Percentiles rank a stretch among this genome's conserved stretches.
Conservation (phyloP, 1,140 invertebrate genomes). For the Galleria mellonella region DNA sequence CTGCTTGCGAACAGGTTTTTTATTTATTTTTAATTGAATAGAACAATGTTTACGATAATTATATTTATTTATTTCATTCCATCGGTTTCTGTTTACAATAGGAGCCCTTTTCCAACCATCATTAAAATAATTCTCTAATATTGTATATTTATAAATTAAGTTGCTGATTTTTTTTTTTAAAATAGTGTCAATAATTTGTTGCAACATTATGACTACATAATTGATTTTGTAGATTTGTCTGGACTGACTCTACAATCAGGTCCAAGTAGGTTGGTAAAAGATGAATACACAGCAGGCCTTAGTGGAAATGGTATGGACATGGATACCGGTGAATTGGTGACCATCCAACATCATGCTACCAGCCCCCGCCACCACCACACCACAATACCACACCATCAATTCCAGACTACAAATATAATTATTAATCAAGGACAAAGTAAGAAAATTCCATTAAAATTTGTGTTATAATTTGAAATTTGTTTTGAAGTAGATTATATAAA, state of each 20-base stretch:
- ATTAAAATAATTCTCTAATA: no score
- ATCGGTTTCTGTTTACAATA: no score
- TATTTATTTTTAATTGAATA: no score
- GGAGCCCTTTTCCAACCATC: no score
- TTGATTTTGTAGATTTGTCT: constrained; percentile 83
- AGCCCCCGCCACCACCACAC: constrained; percentile 65
- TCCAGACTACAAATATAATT: constrained; percentile 59
- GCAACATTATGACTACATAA: background rate
- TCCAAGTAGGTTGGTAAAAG: constrained; percentile 81
- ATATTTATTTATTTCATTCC: no score
- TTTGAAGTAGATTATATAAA: constrained; percentile 15
- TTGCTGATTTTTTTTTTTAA: no score
- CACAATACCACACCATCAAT: constrained; percentile 60
- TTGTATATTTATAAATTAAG: no score
- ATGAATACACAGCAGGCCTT: constrained; percentile 88
- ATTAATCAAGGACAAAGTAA: constrained; percentile 67
- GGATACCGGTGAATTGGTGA: constrained; percentile 81
- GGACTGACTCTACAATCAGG: constrained; percentile 89
- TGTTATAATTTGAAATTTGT: constrained; percentile 3
- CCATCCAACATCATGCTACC: constrained; percentile 90
- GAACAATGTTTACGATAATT: no score
- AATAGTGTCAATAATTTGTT: no score
- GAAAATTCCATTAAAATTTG: constrained; percentile 2
- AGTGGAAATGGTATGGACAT: constrained; percentile 83
- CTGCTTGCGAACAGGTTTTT: no score